Base-by-base conservation (phyloP, 2,113 vertebrate species). In the Rhynchomys soricoides region DNA sequence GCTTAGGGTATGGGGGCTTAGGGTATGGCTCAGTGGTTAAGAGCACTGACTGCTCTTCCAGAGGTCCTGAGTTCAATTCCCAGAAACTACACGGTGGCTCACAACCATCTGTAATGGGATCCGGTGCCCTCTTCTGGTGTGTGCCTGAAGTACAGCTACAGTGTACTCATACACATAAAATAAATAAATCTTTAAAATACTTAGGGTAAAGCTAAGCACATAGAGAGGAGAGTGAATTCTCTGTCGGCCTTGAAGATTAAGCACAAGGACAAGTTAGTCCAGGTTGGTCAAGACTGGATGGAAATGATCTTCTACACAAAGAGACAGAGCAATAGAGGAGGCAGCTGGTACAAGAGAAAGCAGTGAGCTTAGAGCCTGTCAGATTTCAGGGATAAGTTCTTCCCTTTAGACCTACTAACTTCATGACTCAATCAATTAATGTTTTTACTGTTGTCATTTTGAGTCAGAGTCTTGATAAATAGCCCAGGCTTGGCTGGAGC, bases 371-470 rank as follows among this genome's bases (percentile, higher is more conserved):
- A 50, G 50, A 43, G n/a, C 71, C 52, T 83, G 87, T 78, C 17
- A 89, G 52, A 40, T 34, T 19, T 87, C 15, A 52, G 34, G 74
- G 16, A 4, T 68, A 73, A 94, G 73, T n/a, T 7, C 50, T 85
- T 79, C 21, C 70, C 87, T 93, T 94, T 43, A 52, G 96, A 92
- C 29, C 43, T 64, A 62, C 5, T 86, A 43, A 55, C 50, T 89
- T 13, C 4, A 50, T 5, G 55, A 57, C 75, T 89, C 43, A 40
- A 31, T 57, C 55, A 73, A 31, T 43, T 31, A 12, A 57, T 64
- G 62, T 43, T 57, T 57, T 57, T 31, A 57, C 12, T 55, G 34
- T 11, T 55, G 15, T 31, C 26, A 17, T 12, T 43, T 74, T 40
- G 70, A 88, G 70, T 31, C 50, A 40, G 37, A 29, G 17, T 43